Conservation (phyloP, 1,140 invertebrate genomes). For the Drosophila busckii region DNA sequence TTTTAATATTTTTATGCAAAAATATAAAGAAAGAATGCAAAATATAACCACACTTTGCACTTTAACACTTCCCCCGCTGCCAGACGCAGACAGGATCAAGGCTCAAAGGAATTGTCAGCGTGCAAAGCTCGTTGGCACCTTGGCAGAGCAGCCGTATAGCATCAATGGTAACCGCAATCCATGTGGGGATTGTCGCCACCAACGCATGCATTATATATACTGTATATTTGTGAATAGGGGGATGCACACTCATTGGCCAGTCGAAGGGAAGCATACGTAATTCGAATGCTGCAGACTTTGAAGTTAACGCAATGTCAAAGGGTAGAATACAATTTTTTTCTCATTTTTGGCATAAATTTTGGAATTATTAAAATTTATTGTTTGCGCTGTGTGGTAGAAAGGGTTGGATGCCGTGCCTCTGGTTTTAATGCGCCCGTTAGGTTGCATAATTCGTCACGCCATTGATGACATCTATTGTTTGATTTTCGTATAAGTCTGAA, state of each 20-base stretch:
- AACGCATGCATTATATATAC: conserved; percentile 33
- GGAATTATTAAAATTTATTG: conserved; percentile 75
- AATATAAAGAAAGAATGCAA: conserved; percentile 2
- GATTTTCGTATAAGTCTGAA: conserved; percentile 26
- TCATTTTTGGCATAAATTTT: conserved; percentile 64
- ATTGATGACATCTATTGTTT: conserved; percentile 41
- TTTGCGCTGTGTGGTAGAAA: conserved; percentile 12
- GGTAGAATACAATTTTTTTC: conserved; percentile 31
- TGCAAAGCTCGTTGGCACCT: conserved; percentile 54
- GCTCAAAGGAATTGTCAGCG: conserved; percentile 61
- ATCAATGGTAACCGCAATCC: conserved; percentile 54
- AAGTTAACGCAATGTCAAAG: conserved; percentile 40
- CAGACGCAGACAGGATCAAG: conserved; percentile 40
- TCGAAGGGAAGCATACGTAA: conserved; percentile 7
- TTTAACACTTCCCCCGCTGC: background rate
- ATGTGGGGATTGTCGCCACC: conserved; percentile 38
- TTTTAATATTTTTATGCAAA: conserved; percentile 48
- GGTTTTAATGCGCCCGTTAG: conserved; percentile 26
- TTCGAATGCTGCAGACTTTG: conserved; percentile 50
- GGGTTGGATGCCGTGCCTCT: background rate
- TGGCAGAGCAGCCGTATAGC: conserved; percentile 10
- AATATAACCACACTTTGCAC: conserved; percentile 3
- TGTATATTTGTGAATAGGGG: conserved; percentile 23
- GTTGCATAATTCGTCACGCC: conserved; percentile 23
- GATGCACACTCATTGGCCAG: conserved; percentile 14